Evolutionary conservation across 2,113 vertebrate species (phyloP).

Genomic region (Manacus vitellinus): DNA sequence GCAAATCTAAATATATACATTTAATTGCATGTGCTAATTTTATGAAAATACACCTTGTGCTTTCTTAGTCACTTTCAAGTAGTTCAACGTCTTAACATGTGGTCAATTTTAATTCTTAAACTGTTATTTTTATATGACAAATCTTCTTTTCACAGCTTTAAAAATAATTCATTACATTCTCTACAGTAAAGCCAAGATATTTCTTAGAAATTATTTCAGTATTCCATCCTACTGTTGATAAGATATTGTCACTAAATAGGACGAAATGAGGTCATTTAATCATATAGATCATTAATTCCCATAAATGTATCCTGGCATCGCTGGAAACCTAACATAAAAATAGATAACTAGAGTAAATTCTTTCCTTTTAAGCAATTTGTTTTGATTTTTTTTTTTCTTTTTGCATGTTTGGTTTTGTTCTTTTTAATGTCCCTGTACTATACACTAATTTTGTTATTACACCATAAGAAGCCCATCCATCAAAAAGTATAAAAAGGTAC

Average conservation of each 20-base stretch:
- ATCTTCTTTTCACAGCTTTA: neutral
- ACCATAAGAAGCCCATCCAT: neutral
- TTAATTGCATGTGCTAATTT: neutral
- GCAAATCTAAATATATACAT: neutral
- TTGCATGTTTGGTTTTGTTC: neutral
- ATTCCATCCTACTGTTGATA: neutral
- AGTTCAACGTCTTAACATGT: neutral
- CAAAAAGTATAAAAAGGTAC: neutral
- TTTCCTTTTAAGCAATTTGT: neutral
- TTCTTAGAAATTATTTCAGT: neutral
- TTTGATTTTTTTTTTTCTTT: neutral
- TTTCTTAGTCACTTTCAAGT: neutral
- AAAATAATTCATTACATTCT: neutral
- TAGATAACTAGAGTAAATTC: neutral
- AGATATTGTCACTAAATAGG: neutral
- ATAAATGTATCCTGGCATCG: neutral
- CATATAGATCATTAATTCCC: neutral
- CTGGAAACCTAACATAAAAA: neutral
- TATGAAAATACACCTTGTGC: neutral
- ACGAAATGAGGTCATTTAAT: neutral
- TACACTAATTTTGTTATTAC: neutral
- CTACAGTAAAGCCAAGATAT: neutral
- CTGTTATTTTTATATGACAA: neutral
- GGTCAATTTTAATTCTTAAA: neutral
- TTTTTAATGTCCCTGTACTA: neutral